A percentile compares a stretch with the other conserved stretches of the same genome.
These are phyloP conservation scores for Drosophila rubida DNA, from an alignment of 2,888 invertebrate genomes.

Conservation along the genomic window DNA sequence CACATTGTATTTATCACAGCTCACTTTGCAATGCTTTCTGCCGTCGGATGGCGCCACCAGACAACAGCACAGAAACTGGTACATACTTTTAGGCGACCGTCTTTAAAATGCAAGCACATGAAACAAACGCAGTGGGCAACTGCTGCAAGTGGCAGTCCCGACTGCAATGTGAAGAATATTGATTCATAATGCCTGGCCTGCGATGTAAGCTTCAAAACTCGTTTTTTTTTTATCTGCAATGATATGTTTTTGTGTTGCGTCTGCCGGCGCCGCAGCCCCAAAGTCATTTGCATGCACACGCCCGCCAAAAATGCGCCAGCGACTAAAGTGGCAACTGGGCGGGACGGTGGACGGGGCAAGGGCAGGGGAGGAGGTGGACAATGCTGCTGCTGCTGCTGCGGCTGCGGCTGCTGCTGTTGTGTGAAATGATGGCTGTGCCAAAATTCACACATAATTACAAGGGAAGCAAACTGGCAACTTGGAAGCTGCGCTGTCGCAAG, in stretches of 20 bases:
- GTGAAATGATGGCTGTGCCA: conserved; percentile 58
- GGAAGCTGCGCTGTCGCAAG: conserved; percentile 9
- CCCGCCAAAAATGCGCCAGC: conserved; percentile 7
- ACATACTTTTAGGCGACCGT: not conserved
- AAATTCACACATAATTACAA: conserved; percentile 78
- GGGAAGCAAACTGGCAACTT: conserved; percentile 25
- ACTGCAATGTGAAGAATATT: conserved; percentile 4
- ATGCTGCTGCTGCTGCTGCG: conserved; percentile 1
- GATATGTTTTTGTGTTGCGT: not conserved
- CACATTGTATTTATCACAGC: no score
- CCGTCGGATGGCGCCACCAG: not conserved
- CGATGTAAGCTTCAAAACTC: conserved; percentile 12
- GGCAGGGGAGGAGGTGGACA: not conserved
- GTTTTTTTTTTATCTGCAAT: conserved; percentile 17
- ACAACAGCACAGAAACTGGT: not conserved
- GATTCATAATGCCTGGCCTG: conserved; percentile 5
- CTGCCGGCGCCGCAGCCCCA: conserved; percentile 7
- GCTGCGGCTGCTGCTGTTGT: conserved; percentile 6
- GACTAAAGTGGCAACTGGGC: conserved; percentile 12
- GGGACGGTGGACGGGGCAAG: not conserved
- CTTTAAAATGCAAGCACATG: not conserved
- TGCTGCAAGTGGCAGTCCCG: not conserved
- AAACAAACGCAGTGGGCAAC: not conserved
- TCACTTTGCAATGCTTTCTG: no score
- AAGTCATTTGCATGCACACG: conserved; percentile 52